Conservation (phyloP, 1,140 invertebrate genomes). For the Bombus consobrinus region DNA sequence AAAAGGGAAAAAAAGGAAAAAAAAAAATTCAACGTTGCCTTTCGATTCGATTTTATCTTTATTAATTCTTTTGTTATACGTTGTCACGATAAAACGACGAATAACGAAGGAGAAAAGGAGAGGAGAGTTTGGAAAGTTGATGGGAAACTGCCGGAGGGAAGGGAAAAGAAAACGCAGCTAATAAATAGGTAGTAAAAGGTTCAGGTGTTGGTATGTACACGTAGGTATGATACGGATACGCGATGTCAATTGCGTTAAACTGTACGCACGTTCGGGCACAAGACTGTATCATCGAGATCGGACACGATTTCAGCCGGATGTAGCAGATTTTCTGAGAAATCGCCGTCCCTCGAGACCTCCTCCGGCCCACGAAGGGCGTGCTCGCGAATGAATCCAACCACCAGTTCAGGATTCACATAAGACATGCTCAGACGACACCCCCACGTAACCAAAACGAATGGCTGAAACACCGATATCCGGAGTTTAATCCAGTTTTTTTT, state of each 20-base stretch:
- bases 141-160: background rate
- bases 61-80: background rate
- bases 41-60: background rate
- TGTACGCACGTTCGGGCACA: constrained; percentile 80
- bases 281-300: constrained; percentile 80
- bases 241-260: background rate
- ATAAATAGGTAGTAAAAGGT: background rate
- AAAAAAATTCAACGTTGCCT: background rate
- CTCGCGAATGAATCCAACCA: constrained; percentile 86
- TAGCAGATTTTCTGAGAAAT: constrained; percentile 85
- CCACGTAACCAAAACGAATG: constrained; percentile 91
- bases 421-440: constrained; percentile 89
- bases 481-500: background rate
- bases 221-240: background rate
- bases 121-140: background rate
- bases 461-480: constrained; percentile 82
- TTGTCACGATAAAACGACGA: background rate
- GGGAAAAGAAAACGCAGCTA: background rate
- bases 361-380: constrained; percentile 88
- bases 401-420: constrained; percentile 84
- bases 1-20: background rate
- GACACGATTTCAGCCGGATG: constrained; percentile 83
- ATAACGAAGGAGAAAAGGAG: background rate
- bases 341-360: constrained; percentile 84
- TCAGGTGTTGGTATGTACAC: background rate